These are phyloP conservation scores for Mystacides longicornis DNA, from an alignment of 2,888 invertebrate genomes.

Conservation along the genomic window DNA sequence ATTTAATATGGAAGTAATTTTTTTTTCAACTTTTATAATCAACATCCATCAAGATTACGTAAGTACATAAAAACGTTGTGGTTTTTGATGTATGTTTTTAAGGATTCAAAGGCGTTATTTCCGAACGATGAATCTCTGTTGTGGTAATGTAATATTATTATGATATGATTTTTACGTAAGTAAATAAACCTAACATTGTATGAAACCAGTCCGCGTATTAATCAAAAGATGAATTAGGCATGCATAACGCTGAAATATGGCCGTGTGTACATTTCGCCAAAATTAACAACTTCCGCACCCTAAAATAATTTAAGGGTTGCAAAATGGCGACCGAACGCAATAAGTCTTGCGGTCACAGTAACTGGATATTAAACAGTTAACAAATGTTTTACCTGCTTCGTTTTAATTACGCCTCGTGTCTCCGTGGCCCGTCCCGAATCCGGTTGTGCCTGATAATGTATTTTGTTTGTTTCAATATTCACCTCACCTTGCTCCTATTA, in stretches of 20 bases:
- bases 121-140: too few relatives aligned
- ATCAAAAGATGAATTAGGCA: background rate
- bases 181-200: too few relatives aligned
- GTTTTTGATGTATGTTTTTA: too few relatives aligned
- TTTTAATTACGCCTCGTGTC: background rate
- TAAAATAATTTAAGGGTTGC: background rate
- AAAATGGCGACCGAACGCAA: conserved; percentile 1
- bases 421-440: background rate
- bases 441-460: background rate
- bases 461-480: background rate
- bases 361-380: conserved; percentile 2
- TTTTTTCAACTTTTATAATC: too few relatives aligned
- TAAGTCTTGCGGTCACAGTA: conserved; percentile 2
- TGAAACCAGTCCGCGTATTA: too few relatives aligned
- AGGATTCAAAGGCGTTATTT: too few relatives aligned
- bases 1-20: too few relatives aligned
- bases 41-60: too few relatives aligned
- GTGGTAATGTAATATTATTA: too few relatives aligned
- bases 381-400: conserved; percentile 1
- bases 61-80: too few relatives aligned
- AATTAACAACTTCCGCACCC: conserved; percentile 1
- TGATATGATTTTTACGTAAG: too few relatives aligned
- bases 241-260: background rate
- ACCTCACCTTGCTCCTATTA: background rate
- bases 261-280: background rate